Conservation (phyloP, 2,888 invertebrate species). For the Torymus tubicola region DNA sequence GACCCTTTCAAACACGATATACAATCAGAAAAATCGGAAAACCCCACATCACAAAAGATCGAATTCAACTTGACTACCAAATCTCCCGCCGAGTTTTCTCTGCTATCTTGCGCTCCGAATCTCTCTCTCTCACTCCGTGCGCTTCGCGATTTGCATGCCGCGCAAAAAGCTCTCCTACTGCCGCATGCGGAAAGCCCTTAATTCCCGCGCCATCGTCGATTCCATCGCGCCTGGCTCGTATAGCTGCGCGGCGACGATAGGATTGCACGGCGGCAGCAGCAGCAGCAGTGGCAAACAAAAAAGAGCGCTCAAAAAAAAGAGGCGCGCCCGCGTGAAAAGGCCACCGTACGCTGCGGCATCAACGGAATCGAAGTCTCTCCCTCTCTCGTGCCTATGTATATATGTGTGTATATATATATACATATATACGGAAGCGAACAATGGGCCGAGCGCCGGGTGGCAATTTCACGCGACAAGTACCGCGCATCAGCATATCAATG, state of each 20-base stretch:
- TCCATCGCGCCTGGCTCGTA: background rate
- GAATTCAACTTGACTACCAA: too few relatives aligned
- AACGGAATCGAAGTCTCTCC: background rate
- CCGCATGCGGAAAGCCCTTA: too few relatives aligned
- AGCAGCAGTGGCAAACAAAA: constrained; percentile 61
- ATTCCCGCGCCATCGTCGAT: too few relatives aligned
- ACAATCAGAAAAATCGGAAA: too few relatives aligned
- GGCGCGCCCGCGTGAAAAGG: constrained; percentile 34
- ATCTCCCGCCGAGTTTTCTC: too few relatives aligned
- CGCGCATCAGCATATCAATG: constrained; percentile 76
- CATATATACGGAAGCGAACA: constrained; percentile 22
- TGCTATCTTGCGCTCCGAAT: too few relatives aligned
- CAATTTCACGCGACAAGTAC: constrained; percentile 77
- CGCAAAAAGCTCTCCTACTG: too few relatives aligned
- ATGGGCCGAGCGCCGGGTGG: constrained; percentile 72
- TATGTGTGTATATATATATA: too few relatives aligned
- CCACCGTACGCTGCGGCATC: background rate
- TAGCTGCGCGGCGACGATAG: constrained; percentile 67
- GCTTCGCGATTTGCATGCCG: too few relatives aligned
- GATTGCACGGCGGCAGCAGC: constrained; percentile 64
- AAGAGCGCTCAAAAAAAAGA: constrained; percentile 55
- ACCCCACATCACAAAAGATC: background rate
- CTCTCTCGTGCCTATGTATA: too few relatives aligned
- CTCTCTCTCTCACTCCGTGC: too few relatives aligned
- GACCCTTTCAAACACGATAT: too few relatives aligned